Conservation (phyloP, 2,888 invertebrate genomes). For the Dastarcus helophoroides region DNA sequence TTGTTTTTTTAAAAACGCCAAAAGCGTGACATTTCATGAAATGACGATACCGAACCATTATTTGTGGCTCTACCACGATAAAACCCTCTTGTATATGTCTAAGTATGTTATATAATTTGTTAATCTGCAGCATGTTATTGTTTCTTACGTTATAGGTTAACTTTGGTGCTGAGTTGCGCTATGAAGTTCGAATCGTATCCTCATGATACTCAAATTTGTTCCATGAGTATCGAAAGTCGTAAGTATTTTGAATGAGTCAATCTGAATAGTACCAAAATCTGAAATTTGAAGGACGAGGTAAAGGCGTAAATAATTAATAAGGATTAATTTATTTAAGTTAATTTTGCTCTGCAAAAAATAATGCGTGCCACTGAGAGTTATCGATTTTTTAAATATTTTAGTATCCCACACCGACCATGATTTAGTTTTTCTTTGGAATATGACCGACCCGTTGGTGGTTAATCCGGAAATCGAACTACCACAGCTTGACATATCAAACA, state of each 20-base stretch:
- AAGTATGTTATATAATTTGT: constrained; percentile 48
- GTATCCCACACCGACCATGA: constrained; percentile 86
- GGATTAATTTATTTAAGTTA: too few species aligned
- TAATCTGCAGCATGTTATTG: constrained; percentile 2
- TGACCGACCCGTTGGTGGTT: constrained; percentile 75
- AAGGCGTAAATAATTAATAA: too few species aligned
- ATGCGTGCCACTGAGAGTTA: too few species aligned
- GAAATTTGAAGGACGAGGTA: too few species aligned
- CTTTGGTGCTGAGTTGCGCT: constrained; percentile 80
- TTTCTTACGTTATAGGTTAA: constrained; percentile 51
- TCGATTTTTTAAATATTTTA: constrained; percentile 34
- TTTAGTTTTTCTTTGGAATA: constrained; percentile 81
- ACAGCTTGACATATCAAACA: constrained; percentile 76
- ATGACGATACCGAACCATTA: constrained; percentile 93
- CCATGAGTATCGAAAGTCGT: constrained; percentile 92
- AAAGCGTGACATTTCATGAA: constrained; percentile 84
- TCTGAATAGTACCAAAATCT: too few species aligned
- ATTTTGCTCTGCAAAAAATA: too few species aligned
- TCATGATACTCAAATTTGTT: constrained; percentile 87
- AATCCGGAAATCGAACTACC: constrained; percentile 82
- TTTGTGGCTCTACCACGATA: constrained; percentile 83
- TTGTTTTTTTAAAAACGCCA: constrained; percentile 89
- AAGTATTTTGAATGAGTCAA: too few species aligned
- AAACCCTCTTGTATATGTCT: constrained; percentile 84
- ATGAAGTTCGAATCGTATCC: constrained; percentile 93